Evolutionary conservation across 2,797 vertebrate genomes (phyloP).

Genomic region (Anisognathus igniventris): DNA sequence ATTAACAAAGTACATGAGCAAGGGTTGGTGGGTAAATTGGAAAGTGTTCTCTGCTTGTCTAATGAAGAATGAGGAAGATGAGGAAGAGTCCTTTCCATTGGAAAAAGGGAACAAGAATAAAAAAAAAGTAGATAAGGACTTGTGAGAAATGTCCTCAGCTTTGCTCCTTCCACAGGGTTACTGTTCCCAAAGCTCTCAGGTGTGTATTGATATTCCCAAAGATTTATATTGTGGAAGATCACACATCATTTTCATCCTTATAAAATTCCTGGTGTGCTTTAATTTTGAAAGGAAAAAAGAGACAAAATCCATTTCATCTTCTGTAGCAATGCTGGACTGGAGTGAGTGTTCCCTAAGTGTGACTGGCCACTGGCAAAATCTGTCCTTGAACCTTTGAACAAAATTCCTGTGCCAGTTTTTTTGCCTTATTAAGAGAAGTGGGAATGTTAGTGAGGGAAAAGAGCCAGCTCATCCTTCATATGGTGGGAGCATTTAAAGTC

Average conservation of each 20-base stretch:
- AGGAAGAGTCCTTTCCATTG: not conserved
- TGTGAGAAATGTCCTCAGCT: not conserved
- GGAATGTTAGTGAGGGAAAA: not conserved
- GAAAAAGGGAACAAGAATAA: not conserved
- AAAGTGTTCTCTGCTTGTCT: not conserved
- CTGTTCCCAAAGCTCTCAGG: not conserved
- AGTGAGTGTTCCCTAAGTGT: not conserved
- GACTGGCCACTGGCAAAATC: not conserved
- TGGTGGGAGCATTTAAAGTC: constrained; percentile 43
- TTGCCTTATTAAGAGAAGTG: not conserved
- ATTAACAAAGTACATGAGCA: not conserved
- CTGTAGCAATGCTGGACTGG: not conserved
- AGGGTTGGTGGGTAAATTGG: not conserved
- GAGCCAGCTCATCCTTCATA: constrained; percentile 8
- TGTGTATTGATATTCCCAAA: not conserved
- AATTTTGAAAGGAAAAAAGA: not conserved
- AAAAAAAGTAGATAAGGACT: not conserved
- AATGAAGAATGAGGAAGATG: not conserved
- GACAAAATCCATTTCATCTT: not conserved
- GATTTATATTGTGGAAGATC: not conserved
- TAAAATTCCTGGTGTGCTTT: not conserved
- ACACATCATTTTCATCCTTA: not conserved
- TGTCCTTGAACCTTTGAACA: not conserved
- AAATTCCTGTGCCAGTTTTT: not conserved
- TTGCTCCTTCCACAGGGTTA: not conserved